phyloP scores from a whole-genome alignment of 2,797 vertebrate species.

The Orientallactaga sibirica region DNA sequence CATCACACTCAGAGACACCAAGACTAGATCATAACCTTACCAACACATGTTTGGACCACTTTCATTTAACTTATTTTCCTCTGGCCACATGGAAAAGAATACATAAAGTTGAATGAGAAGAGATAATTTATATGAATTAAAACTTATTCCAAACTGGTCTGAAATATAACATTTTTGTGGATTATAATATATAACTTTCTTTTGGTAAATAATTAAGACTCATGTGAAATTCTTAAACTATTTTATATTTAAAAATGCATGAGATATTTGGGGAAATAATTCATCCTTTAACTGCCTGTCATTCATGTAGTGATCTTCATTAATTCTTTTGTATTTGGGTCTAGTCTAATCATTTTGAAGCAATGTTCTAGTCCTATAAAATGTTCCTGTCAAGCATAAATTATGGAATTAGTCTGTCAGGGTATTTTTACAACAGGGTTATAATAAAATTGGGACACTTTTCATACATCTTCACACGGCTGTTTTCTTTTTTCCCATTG shows the following conservation, averaged over 20 bases:
- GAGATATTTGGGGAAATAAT: not conserved
- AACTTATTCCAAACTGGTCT: not conserved
- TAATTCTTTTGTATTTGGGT: not conserved
- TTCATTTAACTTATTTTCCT: not conserved
- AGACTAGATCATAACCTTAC: not conserved
- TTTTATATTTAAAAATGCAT: not conserved
- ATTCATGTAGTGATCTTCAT: not conserved
- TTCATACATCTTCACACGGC: not conserved
- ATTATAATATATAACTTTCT: not conserved
- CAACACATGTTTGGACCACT: not conserved
- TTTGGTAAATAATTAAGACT: not conserved
- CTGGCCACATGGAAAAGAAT: not conserved
- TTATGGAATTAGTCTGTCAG: not conserved
- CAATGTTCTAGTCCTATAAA: not conserved
- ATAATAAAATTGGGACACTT: not conserved
- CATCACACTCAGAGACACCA: not conserved
- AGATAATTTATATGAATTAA: not conserved
- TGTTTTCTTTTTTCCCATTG: not conserved
- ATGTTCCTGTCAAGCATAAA: not conserved
- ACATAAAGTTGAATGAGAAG: not conserved
- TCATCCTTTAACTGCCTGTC: not conserved
- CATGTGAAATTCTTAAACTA: not conserved
- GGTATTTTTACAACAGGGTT: not conserved
- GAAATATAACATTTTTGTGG: not conserved
- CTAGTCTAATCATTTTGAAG: not conserved